These are phyloP conservation scores for Onychorhynchus coronatus DNA, from an alignment of 2,113 vertebrate genomes.

Conservation along the genomic window DNA sequence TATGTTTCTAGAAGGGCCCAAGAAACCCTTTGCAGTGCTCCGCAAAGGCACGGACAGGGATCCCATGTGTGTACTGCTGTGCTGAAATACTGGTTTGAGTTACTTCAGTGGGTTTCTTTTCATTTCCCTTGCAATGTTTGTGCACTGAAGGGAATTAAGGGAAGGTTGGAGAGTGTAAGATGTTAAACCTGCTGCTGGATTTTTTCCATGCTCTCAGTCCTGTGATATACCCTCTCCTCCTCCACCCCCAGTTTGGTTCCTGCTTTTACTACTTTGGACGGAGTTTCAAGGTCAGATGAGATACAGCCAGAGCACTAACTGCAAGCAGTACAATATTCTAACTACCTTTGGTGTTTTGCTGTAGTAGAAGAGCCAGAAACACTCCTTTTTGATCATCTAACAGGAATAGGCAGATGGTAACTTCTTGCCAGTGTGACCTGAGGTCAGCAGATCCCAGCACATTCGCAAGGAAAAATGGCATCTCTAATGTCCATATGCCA, in stretches of 20 bases:
- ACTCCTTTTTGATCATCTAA: slow-evolving; percentile 14
- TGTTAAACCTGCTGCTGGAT: background rate
- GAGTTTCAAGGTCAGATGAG: slow-evolving; percentile 51
- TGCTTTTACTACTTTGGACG: background rate
- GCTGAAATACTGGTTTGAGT: background rate
- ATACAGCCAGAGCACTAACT: background rate
- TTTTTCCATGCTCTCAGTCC: background rate
- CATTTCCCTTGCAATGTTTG: background rate
- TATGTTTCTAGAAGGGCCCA: background rate
- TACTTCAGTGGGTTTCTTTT: background rate
- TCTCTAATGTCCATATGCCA: background rate
- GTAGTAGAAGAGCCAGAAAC: background rate
- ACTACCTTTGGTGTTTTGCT: background rate
- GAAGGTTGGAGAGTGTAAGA: background rate
- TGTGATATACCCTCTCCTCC: background rate
- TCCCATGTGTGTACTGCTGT: background rate
- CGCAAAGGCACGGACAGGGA: background rate
- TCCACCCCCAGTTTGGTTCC: background rate
- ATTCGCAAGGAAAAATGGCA: background rate
- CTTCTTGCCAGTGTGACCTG: slow-evolving; percentile 30
- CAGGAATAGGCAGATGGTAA: slow-evolving; percentile 26
- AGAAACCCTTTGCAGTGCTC: background rate
- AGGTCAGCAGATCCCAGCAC: slow-evolving; percentile 16
- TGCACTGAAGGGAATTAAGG: background rate
- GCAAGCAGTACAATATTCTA: background rate